Evolutionary conservation across 2,888 invertebrate species (phyloP), one percentile per base, ranked within the genome.

Genomic region (Morpho deidamia): DNA sequence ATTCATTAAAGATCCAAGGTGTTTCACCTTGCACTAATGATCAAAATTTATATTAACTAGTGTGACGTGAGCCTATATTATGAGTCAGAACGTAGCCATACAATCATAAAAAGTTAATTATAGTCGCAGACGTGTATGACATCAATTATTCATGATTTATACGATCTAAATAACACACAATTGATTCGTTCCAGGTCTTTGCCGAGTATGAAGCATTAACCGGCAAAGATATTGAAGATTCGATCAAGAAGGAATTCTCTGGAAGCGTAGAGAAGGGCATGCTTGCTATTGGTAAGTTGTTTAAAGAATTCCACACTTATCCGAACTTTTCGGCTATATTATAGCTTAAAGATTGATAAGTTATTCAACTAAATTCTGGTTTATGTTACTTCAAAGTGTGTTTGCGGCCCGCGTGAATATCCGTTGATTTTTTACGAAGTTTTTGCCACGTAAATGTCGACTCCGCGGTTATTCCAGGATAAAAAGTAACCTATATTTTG

Each of bases 191-290:
- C 11, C 91, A 93, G 78, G 94, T 95, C 61, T 96, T 97, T 81
- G 91, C 94, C 55, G 97, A 97, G 75, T 98, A 95, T 78, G 95
- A 95, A 79, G 93, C 93, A 65, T 70, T 95, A 59, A 91, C 95
- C 45, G 96, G 96, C 42, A 94, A 95, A 71, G 95, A 96, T 71
- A 94, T 97, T 68, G 96, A 96, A 75, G 92, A 94, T 35, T 92
- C 96, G 12, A 96, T 97, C 81, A 95, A 95, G 83, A 94, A 94
- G 64, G 97, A 97, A 83, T 96, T 97, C 87, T 96, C 96, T 61
- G 97, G 97, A 64, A 94, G 94, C 71, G 90, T 97, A 52, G 93
- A 96, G 78, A 94, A 95, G 76, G 97, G 96, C 67, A 92, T 97
- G 77, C 91, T 97, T 58, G 96, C 96, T 72, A 95, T 97, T 69